Base-by-base conservation (phyloP, 2,797 vertebrate genomes). In the Mareca penelope region DNA sequence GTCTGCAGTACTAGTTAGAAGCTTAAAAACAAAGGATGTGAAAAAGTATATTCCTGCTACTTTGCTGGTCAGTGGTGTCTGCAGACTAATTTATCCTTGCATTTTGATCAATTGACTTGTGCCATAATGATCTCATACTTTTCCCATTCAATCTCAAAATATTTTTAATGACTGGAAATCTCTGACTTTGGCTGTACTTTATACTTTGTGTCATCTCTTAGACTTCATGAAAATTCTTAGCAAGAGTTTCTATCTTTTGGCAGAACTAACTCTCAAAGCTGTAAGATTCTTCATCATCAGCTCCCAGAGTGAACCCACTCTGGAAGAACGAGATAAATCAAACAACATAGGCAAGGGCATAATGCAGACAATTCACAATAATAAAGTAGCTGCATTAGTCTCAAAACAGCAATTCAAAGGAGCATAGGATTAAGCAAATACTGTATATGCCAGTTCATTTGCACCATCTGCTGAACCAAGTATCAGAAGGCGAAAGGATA, bases 381-480 rank as follows among this genome's bases (percentile, higher is more conserved):
- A 90, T 80, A 85, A 93, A 91, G 70, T 73, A 92, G 83, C 40
- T 93, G 63, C 79, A 83, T 96, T 95, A 93, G 75, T 91, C 88
- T 92, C 91, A 78, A 83, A 94, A 71, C 78, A 89, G 78, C 76
- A 77, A 80, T 91, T 93, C 75, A 90, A 65, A 83, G 81, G 59
- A 93, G 44, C 86, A 77, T 12, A 88, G 88, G 84, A 94, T 96
- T 96, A 93, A 93, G 77, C 89, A 96, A 96, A 84, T 73, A 87
- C 56, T 90, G 28, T 79, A n/a, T 92, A 81, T 84, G 59, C 72
- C 69, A 48, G 81, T 89, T 94, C 53, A 14, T 95, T 94, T 95
- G 69, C 83, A 96, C 92, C 72, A 42, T 93, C 85, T 94, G 91
- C 93, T 90, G 89, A 95, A 83, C 64, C 76, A 89, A 87, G 16